Evolutionary conservation across 37 sponge, comb jelly and placozoan species (phyloP), one percentile per base, ranked within the genome.

Genomic region (Haliclona indistincta): DNA sequence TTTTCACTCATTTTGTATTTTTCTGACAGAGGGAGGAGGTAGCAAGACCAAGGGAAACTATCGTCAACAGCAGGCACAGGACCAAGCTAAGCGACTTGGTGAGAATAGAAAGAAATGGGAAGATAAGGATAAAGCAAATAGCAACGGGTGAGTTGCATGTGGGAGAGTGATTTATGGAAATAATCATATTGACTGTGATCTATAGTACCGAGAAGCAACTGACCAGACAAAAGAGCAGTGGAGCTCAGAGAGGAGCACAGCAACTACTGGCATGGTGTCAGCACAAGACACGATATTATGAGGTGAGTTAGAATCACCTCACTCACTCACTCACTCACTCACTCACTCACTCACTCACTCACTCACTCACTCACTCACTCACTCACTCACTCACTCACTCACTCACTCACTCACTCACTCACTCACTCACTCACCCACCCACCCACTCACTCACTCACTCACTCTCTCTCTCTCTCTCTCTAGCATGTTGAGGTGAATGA

Each of bases 401-500:
- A 2, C 6, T 55, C 56, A 7, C 56, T 2, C 56, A 7, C 56
- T 5, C n/a, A 55, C 23, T 5, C 56, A 55, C 6, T 7, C 8
- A 29, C 10, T 28, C 62, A n/a, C n/a, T n/a, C n/a, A n/a, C n/a
- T n/a, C n/a, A n/a, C n/a, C n/a, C n/a, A n/a, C n/a, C n/a, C n/a
- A n/a, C n/a, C n/a, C n/a, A n/a, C n/a, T n/a, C n/a, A n/a, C n/a
- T n/a, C n/a, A n/a, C n/a, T n/a, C n/a, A n/a, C n/a, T n/a, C n/a
- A n/a, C n/a, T n/a, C n/a, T n/a, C n/a, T n/a, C n/a, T n/a, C n/a
- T n/a, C n/a, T n/a, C n/a, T n/a, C n/a, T n/a, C n/a, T n/a, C n/a
- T n/a, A n/a, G n/a, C n/a, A 94, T 75, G 94, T 94, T 26, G 70
- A 89, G 37, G 69, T 94, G 13, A 89, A 81, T 30, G 94, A 94